Base-by-base conservation (phyloP, 1,140 invertebrate species). In the Oncopeltus fasciatus region DNA sequence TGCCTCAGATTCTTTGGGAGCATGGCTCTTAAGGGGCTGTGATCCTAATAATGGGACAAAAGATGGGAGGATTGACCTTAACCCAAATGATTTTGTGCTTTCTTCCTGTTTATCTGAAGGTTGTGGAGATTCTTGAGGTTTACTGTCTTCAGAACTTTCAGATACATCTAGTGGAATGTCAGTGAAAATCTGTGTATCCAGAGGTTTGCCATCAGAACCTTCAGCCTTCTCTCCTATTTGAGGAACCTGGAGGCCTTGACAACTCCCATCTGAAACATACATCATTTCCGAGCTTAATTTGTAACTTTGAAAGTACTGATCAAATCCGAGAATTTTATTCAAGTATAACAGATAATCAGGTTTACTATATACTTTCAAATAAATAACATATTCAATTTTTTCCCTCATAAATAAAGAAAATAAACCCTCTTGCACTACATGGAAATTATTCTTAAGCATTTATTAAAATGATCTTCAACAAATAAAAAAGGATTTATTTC, bases 261-360 rank as follows among this genome's bases (percentile, higher is more conserved):
- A 24, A 53, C 49, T 53, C 24, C 49, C 49, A 53, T 53, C 49
- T 53, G 49, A 53, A 53, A 53, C 49, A 53, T 53, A 53, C 49
- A 53, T 24, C 31, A 38, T 38, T 38, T 38, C 31, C 5, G 31
- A n/a, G n/a, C n/a, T n/a, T n/a, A n/a, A n/a, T n/a, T n/a, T n/a
- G n/a, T n/a, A n/a, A n/a, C n/a, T n/a, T n/a, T n/a, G n/a, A n/a
- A n/a, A n/a, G n/a, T n/a, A n/a, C n/a, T n/a, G n/a, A n/a, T n/a
- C n/a, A n/a, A n/a, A n/a, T n/a, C n/a, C n/a, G n/a, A n/a, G n/a
- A n/a, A n/a, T n/a, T n/a, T n/a, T n/a, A n/a, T n/a, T n/a, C n/a
- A n/a, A n/a, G n/a, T n/a, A n/a, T n/a, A n/a, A n/a, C n/a, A n/a
- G n/a, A n/a, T n/a, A n/a, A n/a, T n/a, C n/a, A n/a, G n/a, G n/a